These are phyloP conservation scores for Calephelis virginiensis DNA, from an alignment of 1,140 invertebrate species.

Conservation along the genomic window DNA sequence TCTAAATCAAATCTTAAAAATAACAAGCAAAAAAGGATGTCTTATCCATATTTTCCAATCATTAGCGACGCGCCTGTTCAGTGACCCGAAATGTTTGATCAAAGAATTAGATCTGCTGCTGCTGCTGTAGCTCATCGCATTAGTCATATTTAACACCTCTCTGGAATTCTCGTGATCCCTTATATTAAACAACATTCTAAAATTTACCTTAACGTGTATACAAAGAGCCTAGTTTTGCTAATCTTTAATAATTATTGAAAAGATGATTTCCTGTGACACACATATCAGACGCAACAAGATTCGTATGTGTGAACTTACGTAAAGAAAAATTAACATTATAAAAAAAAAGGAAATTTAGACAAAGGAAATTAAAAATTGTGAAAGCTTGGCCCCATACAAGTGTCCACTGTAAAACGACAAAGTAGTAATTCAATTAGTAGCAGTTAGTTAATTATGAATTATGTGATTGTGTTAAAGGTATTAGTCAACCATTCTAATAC, in stretches of 20 bases:
- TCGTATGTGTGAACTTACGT: neutral
- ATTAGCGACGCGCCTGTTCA: constrained; percentile 33
- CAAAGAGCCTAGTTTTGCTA: neutral
- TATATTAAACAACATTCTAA: neutral
- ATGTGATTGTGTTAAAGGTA: no score
- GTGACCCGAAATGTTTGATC: constrained; percentile 51
- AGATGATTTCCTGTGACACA: no score
- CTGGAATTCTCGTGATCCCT: constrained; percentile 24
- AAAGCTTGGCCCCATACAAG: no score
- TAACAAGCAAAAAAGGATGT: neutral
- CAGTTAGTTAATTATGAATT: no score
- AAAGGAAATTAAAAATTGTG: no score
- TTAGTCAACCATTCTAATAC: no score
- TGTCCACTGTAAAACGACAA: no score
- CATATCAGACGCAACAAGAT: neutral
- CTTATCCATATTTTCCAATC: constrained; percentile 19
- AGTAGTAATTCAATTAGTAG: no score
- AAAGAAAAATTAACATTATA: neutral
- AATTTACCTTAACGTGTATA: neutral
- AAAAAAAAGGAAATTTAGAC: neutral
- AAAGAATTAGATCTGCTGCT: constrained; percentile 44
- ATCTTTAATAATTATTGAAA: neutral
- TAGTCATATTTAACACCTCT: constrained; percentile 39
- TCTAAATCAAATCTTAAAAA: neutral
- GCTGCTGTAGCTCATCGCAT: constrained; percentile 42